A percentile compares a stretch with the other conserved stretches of the same genome.
phyloP scores from a whole-genome alignment of 2,888 invertebrate species.

The Acanthosepion lycidas region DNA sequence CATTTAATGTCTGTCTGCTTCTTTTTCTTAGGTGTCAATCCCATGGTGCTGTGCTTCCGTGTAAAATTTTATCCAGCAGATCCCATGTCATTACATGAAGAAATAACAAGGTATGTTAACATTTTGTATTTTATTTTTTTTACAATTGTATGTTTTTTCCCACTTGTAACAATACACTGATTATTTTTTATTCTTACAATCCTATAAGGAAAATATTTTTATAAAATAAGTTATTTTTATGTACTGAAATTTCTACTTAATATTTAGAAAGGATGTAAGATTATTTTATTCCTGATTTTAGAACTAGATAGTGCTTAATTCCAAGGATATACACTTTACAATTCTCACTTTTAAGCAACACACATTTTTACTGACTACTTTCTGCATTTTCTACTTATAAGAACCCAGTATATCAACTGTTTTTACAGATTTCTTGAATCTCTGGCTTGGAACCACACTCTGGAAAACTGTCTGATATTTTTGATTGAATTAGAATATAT shows the following conservation, averaged over 20 bases:
- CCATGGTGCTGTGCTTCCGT: constrained; percentile 94
- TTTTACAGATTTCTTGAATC: neutral
- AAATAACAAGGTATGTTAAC: constrained; percentile 83
- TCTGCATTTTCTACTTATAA: neutral
- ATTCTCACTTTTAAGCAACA: neutral
- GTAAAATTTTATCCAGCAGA: constrained; percentile 98
- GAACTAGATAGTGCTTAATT: no score
- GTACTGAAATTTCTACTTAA: no score
- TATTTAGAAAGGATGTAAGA: no score
- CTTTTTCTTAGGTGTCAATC: constrained; percentile 84
- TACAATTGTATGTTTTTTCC: neutral
- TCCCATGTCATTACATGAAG: constrained; percentile 92
- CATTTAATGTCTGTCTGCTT: neutral
- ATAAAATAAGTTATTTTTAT: no score
- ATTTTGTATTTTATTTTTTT: neutral
- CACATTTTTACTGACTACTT: neutral
- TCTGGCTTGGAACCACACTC: no score
- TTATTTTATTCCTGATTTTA: no score
- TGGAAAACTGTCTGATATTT: neutral
- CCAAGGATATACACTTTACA: no score
- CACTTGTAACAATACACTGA: neutral
- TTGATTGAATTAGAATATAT: neutral
- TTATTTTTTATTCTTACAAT: no score
- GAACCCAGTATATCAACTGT: neutral
- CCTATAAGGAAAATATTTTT: no score